Base-by-base conservation (phyloP, 2,888 invertebrate species). In the Lycia hirtaria region DNA sequence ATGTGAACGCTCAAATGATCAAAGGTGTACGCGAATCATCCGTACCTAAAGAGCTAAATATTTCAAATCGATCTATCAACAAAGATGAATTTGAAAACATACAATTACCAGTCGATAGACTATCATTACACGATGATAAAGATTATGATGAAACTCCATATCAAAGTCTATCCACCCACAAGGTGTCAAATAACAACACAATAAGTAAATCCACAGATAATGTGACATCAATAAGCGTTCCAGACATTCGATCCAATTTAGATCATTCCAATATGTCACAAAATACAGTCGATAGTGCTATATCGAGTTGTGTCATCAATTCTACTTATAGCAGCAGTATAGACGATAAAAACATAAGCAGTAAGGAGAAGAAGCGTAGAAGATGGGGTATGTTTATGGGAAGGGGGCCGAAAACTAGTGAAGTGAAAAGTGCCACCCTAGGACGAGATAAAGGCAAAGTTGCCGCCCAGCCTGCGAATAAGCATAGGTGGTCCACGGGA, bases 401-500 rank as follows among this genome's bases (percentile, higher is more conserved):
- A 1, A 92, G 95, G 14, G 92, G 92, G 57, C 91, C 90, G 62
- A 95, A 95, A 68, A 82, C 85, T 5, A 90, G 85, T 35, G 90
- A 93, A 20, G 92, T 92, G 57, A 93, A 95, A 68, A 94, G 95
- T 61, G 95, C 95, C 0, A 95, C 96, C 3, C 79, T 96, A 44
- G 95, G 95, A 0, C 88, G 96, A 58, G 95, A 95, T 61, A 93
- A 94, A 64, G 91, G 91, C n/a, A 92, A 93, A 57, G 87, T 85
- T 19, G 20, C 38, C 12, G 60, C 45, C 88, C 90, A 69, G 81
- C 88, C 67, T 30, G 86, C 92, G 10, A 93, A 93, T 71, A 93
- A 93, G 67, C 94, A 95, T 75, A 83, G 95, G 37, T 95, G 96
- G 95, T 95, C 95, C 0, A 95, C 95, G 0, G 96, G 95, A 0